Evolutionary conservation across 1,140 invertebrate species (phyloP), one percentile per base, ranked within the genome.

Genomic region (Tetragnatha versicolor): DNA sequence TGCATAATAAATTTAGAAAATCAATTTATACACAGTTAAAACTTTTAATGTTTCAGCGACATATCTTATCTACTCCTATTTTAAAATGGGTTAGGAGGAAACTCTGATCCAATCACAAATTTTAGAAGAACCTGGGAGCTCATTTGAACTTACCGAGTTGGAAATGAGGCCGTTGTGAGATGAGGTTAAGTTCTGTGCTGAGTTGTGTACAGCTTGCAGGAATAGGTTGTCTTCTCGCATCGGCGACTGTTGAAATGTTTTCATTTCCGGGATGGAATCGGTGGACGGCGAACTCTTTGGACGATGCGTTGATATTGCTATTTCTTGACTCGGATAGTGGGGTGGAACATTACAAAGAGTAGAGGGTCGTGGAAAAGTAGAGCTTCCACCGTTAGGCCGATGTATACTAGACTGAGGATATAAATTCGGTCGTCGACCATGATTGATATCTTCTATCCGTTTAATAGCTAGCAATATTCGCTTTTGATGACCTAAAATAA

Each of bases 391-490:
- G 5, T 25, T 25, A 17, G 37, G 63, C 47, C 29, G 25, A 7
- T 68, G 63, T 1, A 20, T 22, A 35, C 2, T 79, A 6, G 51
- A 25, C 33, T 68, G 63, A 47, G 76, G 76, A 58, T 47, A 47
- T 25, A 79, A 47, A 47, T 79, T 79, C 10, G 76, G 76, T 7
- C 65, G 49, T 9, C 76, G 76, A 45, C 78, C 79, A 68, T 80
- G 70, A 35, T 77, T 75, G n/a, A 98, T 94, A 85, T 98, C 94
- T 86, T 98, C 98, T 20, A 98, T 91, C 85, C 96, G 90, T 85
- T 98, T 98, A 81, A 98, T 97, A 72, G 97, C 97, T 81, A 99
- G 87, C 82, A 97, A 91, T 80, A 99, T 93, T 88, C 98, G 96
- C 89, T 99, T 99, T 86, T 99, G 97, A 86, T 99, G 98, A 33